Evolutionary conservation across 2,797 vertebrate species (phyloP).

Genomic region (Scomberomorus guttatus): DNA sequence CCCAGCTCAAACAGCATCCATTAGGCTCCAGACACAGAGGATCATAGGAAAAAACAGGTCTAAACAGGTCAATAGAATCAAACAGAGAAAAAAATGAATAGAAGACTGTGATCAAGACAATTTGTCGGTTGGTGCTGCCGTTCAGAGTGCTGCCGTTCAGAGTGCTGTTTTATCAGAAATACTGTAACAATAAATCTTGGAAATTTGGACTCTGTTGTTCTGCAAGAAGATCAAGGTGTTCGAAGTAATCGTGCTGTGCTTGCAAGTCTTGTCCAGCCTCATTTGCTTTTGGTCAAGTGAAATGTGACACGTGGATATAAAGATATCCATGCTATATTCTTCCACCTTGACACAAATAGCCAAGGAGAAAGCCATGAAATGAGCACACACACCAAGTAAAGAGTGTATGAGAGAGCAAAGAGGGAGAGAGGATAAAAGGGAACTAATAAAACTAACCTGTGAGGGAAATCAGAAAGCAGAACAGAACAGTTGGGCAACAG

Average conservation of each 20-base stretch:
- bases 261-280: not conserved
- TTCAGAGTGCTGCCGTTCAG: constrained; percentile 5
- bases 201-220: not conserved
- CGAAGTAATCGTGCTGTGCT: not conserved
- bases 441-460: constrained; percentile 33
- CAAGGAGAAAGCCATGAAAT: constrained; percentile 52
- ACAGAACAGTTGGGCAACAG: constrained; percentile 49
- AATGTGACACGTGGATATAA: constrained; percentile 50
- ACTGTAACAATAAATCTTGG: not conserved
- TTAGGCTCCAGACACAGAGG: not conserved
- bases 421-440: constrained; percentile 19
- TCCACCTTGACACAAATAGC: constrained; percentile 63
- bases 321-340: constrained; percentile 51
- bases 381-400: not conserved
- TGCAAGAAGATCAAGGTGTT: constrained; percentile 13
- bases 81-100: not conserved
- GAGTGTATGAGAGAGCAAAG: not conserved
- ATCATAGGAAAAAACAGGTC: constrained; percentile 6
- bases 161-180: not conserved
- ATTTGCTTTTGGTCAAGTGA: constrained; percentile 38
- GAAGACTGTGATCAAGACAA: constrained; percentile 1
- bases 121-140: not conserved
- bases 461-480: constrained; percentile 19
- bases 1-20: not conserved
- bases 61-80: constrained; percentile 7